Conservation (phyloP, 2,797 vertebrate genomes). For the Chaunax sp. region DNA sequence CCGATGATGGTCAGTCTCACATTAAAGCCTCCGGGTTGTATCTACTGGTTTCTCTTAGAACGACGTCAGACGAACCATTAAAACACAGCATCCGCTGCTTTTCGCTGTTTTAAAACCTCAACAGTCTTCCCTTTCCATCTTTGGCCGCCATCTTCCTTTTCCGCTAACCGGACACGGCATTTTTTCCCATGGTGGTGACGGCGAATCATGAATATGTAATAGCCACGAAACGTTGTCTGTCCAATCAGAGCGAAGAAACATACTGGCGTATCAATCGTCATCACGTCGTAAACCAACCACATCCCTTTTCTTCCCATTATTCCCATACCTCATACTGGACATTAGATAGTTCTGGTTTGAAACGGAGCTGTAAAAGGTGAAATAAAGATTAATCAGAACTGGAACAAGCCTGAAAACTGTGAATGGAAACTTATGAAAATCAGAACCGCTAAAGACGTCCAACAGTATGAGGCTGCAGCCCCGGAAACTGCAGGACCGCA, state of each 20-base stretch:
- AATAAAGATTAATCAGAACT: no score
- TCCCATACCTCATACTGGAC: no score
- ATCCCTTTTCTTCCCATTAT: no score
- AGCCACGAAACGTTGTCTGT: neutral
- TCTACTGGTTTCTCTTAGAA: neutral
- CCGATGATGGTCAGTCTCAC: neutral
- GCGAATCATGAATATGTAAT: neutral
- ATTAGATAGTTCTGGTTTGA: no score
- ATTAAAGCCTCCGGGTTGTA: conserved; percentile 1
- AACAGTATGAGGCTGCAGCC: no score
- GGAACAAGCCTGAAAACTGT: no score
- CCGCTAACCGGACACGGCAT: conserved; percentile 46
- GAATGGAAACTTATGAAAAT: no score
- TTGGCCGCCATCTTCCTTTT: conserved; percentile 81
- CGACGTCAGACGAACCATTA: neutral
- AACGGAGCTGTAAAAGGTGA: no score
- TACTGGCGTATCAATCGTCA: no score
- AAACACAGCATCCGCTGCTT: conserved; percentile 29
- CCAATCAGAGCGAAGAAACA: neutral
- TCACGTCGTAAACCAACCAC: no score
- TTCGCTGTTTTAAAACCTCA: conserved; percentile 62
- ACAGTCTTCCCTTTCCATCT: conserved; percentile 71
- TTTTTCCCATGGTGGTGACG: neutral
- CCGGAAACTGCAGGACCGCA: no score
- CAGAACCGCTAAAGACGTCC: no score